Conservation (phyloP, 2,797 vertebrate genomes). For the Artibeus lituratus region DNA sequence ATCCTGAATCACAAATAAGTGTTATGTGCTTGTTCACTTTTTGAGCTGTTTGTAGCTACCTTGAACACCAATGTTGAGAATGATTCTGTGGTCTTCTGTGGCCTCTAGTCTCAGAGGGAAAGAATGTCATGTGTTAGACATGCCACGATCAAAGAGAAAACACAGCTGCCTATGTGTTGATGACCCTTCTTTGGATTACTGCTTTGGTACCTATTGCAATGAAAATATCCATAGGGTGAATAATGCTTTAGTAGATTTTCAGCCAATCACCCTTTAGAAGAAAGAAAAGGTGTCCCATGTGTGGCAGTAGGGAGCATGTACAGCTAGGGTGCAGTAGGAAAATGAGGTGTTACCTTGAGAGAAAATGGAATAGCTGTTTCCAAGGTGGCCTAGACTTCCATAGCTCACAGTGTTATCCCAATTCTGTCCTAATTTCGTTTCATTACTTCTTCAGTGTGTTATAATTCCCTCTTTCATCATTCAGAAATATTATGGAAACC, state of each 20-base stretch:
- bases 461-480: background rate
- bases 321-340: background rate
- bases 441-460: slow-evolving; percentile 6
- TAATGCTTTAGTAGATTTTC: background rate
- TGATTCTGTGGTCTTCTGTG: too few species aligned
- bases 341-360: background rate
- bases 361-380: background rate
- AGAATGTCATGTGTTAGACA: background rate
- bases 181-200: background rate
- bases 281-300: background rate
- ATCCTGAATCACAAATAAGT: background rate
- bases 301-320: background rate
- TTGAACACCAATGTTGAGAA: background rate
- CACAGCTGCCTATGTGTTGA: background rate
- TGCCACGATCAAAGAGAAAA: background rate
- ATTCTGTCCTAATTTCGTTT: background rate
- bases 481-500: background rate
- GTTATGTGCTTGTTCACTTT: background rate
- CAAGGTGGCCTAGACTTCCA: background rate
- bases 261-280: background rate
- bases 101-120: background rate
- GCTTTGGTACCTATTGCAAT: slow-evolving; percentile 8
- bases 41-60: background rate
- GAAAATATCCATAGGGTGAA: background rate
- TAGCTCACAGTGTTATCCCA: background rate